Percentiles rank a stretch among this genome's conserved stretches.
Evolutionary conservation across 2,888 invertebrate genomes (phyloP).

Genomic region (Meta bourneti): DNA sequence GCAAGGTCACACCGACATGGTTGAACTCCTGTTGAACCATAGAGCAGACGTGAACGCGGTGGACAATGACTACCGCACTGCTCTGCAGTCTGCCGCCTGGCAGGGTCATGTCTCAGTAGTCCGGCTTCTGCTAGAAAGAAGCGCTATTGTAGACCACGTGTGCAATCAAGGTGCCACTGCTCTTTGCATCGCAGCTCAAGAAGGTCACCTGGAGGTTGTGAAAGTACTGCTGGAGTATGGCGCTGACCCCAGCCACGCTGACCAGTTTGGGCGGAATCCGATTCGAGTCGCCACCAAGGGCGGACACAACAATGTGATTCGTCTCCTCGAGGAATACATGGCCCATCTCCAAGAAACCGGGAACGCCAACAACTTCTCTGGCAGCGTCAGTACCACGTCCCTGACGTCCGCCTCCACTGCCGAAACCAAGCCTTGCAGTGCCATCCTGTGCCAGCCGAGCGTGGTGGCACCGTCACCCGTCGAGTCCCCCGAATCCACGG

Average conservation of each 20-base stretch:
- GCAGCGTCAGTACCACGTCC: slow-evolving; percentile 77
- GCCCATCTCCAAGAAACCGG: slow-evolving; percentile 63
- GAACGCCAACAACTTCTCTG: slow-evolving; percentile 60
- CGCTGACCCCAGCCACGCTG: slow-evolving; percentile 82
- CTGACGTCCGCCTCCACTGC: slow-evolving; percentile 82
- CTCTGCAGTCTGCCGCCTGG: slow-evolving; percentile 97
- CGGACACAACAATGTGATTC: slow-evolving; percentile 85
- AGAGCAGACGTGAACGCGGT: slow-evolving; percentile 92
- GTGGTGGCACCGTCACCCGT: slow-evolving; percentile 77
- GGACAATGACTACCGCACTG: slow-evolving; percentile 92
- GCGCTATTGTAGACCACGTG: slow-evolving; percentile 89
- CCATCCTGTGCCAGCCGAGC: slow-evolving; percentile 81
- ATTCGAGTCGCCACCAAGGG: slow-evolving; percentile 94
- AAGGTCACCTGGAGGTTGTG: slow-evolving; percentile 96
- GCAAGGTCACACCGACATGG: slow-evolving; percentile 97
- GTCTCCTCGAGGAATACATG: slow-evolving; percentile 73
- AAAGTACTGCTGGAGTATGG: slow-evolving; percentile 83
- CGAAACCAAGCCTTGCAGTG: slow-evolving; percentile 85
- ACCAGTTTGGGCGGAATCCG: slow-evolving; percentile 82
- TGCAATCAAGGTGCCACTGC: slow-evolving; percentile 95
- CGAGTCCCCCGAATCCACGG: slow-evolving; percentile 81
- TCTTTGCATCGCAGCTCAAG: slow-evolving; percentile 95
- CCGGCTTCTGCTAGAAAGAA: slow-evolving; percentile 87
- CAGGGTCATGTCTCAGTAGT: slow-evolving; percentile 94
- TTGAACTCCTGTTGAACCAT: slow-evolving; percentile 90